Percentiles rank a stretch among this genome's conserved stretches.
phyloP scores from a whole-genome alignment of 30 jellyfish, hydroid and myxozoan genomes.

The Aurelia aurita region DNA sequence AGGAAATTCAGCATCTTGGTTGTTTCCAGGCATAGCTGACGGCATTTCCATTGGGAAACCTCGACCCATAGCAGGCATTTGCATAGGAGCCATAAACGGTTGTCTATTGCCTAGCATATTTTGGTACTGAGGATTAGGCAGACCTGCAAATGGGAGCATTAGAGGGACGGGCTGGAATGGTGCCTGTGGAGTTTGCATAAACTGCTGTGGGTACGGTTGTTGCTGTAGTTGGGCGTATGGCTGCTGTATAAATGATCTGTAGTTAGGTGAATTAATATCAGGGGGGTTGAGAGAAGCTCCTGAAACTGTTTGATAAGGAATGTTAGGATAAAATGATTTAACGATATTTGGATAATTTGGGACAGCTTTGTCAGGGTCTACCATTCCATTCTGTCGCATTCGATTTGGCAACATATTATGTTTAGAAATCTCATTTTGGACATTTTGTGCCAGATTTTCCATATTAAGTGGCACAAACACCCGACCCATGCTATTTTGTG shows the following conservation, averaged over 20 bases:
- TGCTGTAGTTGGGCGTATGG: constrained; percentile 13
- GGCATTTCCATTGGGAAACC: constrained; percentile 20
- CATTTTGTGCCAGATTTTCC: constrained; percentile 34
- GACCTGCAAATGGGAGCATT: constrained; percentile 49
- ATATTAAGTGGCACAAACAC: constrained; percentile 68
- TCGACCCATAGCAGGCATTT: constrained; percentile 12
- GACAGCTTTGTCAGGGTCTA: constrained; percentile 39
- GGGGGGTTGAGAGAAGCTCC: constrained; percentile 70
- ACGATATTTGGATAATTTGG: constrained; percentile 46
- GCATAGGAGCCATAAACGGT: constrained; percentile 36
- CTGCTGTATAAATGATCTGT: constrained; percentile 51
- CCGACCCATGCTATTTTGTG: constrained; percentile 74
- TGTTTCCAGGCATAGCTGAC: not conserved
- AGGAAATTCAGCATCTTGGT: not conserved
- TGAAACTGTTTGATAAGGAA: constrained; percentile 64
- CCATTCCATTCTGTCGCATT: constrained; percentile 1
- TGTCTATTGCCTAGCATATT: constrained; percentile 9
- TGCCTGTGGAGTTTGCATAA: constrained; percentile 20
- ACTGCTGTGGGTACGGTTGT: constrained; percentile 10
- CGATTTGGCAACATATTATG: constrained; percentile 36
- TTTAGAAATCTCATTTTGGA: constrained; percentile 33
- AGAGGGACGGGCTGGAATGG: constrained; percentile 33
- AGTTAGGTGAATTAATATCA: constrained; percentile 6
- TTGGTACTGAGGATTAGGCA: constrained; percentile 4
- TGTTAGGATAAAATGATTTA: constrained; percentile 60